Base-by-base conservation (phyloP, 2,113 vertebrate species). In the Indicator indicator region DNA sequence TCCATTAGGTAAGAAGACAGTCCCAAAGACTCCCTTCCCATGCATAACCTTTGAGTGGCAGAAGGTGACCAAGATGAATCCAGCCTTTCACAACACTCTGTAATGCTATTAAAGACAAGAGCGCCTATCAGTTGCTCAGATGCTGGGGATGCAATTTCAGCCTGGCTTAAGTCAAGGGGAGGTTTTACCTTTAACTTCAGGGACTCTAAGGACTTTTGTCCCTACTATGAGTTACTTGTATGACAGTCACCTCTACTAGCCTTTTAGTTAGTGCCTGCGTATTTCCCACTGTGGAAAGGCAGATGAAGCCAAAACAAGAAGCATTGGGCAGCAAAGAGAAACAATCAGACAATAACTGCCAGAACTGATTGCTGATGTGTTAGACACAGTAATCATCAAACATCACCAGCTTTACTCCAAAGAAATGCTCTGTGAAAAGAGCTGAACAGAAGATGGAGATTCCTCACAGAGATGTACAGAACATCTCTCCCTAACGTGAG, bases 401-500 rank as follows among this genome's bases (percentile, higher is more conserved):
- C 23, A 19, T 63, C 28, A 71, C 12, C 30, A 64, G 56, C 7
- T 0, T 19, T 26, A 55, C 36, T 26, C n/a, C n/a, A 46, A 48
- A 89, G 56, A 65, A 79, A 65, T 2, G 1, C 4, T 46, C 42
- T 15, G 10, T 16, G 20, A 48, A 70, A 55, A 74, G 12, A 64
- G 4, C 11, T 1, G 0, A 65, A 50, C 78, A 73, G 30, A 69
- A 4, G 0, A 14, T 10, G 9, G 9, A 75, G 50, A 50, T 52
- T 70, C 33, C 52, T 56, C 38, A 60, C 0, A 42, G 40, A 89
- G 19, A 10, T 13, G 10, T 55, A 89, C 4, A 48, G 26, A 89
- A 11, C 2, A 1, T 23, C 30, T 38, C 71, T 73, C 68, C 52
- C 19, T 65, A 24, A 40, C 0, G 1, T 2, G 5, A 3, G 0